Percentiles rank a stretch among this genome's conserved stretches.
Conservation (phyloP, 2,113 vertebrate species). For the Sylvietta virens region DNA sequence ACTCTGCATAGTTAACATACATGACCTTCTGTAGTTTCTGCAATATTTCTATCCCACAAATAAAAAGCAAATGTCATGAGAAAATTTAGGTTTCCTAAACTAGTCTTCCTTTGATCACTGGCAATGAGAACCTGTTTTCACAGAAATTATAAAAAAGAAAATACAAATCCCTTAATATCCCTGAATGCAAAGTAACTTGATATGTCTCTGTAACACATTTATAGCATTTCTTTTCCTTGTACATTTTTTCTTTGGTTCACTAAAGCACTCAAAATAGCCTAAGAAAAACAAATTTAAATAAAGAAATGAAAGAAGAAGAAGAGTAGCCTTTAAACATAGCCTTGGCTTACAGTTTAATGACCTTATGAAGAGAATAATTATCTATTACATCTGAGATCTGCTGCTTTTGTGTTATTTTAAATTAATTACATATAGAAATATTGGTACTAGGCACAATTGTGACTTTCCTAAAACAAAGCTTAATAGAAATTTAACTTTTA, state of each 20-base stretch:
- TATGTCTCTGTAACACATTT: background rate
- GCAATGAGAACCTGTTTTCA: background rate
- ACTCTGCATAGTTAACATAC: background rate
- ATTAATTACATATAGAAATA: slow-evolving; percentile 65
- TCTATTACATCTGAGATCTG: slow-evolving; percentile 37
- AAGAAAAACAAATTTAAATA: slow-evolving; percentile 41
- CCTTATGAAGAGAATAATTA: slow-evolving; percentile 37
- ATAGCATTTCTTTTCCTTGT: slow-evolving; percentile 28
- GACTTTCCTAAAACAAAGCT: slow-evolving; percentile 43
- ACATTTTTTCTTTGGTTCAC: slow-evolving; percentile 5
- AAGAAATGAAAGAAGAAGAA: slow-evolving; percentile 36
- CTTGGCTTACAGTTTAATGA: slow-evolving; percentile 45
- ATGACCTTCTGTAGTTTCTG: background rate
- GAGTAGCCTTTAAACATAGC: slow-evolving; percentile 31
- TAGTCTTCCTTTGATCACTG: background rate
- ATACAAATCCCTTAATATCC: background rate
- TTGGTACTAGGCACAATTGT: slow-evolving; percentile 10
- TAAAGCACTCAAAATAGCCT: background rate
- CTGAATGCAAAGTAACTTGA: background rate
- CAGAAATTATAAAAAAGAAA: background rate
- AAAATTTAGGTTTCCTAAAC: background rate
- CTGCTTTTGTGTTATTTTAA: slow-evolving; percentile 60
- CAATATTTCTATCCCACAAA: background rate
- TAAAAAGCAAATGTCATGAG: background rate
- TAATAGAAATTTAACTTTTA: slow-evolving; percentile 18